A percentile compares a stretch with the other conserved stretches of the same genome.
phyloP scores from a whole-genome alignment of 2,113 vertebrate species.

The Phaetusa simplex region DNA sequence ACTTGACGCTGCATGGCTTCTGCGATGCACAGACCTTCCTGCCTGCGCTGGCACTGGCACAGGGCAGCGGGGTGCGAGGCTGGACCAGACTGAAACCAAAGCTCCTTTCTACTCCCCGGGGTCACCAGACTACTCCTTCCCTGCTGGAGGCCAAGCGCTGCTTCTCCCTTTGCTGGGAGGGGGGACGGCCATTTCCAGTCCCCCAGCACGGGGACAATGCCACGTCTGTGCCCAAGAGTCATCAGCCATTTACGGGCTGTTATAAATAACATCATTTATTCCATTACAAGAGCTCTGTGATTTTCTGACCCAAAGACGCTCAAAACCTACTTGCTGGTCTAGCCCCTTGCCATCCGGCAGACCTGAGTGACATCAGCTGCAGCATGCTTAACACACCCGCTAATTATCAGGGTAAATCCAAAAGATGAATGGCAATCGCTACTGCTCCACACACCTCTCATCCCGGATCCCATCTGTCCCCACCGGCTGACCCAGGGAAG shows the following conservation, averaged over 20 bases:
- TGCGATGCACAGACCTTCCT: neutral
- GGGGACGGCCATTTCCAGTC: neutral
- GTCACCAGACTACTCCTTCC: neutral
- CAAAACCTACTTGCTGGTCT: neutral
- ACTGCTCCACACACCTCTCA: neutral
- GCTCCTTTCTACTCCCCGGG: neutral
- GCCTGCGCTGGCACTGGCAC: neutral
- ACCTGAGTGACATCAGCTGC: neutral
- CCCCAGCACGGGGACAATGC: neutral
- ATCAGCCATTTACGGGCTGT: neutral
- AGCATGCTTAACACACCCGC: accelerated
- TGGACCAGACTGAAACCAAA: neutral
- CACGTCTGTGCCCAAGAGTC: neutral
- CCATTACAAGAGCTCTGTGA: neutral
- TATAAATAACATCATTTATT: neutral
- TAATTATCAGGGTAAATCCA: neutral
- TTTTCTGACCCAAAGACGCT: neutral
- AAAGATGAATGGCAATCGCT: accelerated
- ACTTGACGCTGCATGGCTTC: accelerated
- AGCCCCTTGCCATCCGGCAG: neutral
- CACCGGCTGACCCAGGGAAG: neutral
- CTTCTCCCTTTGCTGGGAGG: neutral
- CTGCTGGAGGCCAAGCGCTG: neutral
- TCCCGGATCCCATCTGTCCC: neutral
- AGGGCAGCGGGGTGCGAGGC: neutral